Evolutionary conservation across 2,797 vertebrate species (phyloP).

Genomic region (Sebastes itinus): DNA sequence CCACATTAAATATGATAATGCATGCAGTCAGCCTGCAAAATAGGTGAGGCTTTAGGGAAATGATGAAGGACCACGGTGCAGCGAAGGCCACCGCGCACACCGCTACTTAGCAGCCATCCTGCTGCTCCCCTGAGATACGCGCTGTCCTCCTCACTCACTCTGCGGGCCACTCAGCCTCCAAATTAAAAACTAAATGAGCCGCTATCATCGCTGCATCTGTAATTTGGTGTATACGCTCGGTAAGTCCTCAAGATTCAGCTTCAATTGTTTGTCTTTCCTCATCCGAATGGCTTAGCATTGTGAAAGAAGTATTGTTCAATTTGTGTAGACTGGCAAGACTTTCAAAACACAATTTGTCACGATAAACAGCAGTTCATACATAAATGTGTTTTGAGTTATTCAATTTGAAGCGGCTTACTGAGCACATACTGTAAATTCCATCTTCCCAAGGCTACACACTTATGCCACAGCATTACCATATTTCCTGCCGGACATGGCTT

Average conservation of each 20-base stretch:
- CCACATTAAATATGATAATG: conserved; percentile 76
- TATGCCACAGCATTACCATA: conserved; percentile 20
- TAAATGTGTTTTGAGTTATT: background rate
- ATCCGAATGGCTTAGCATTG: background rate
- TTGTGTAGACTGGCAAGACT: background rate
- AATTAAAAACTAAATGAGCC: conserved; percentile 65
- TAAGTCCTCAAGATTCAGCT: background rate
- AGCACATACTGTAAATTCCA: background rate
- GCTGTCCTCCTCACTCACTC: conserved; percentile 47
- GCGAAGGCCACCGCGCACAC: conserved; percentile 44
- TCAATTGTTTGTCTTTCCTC: background rate
- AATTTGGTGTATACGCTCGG: conserved; percentile 1
- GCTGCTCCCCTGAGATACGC: conserved; percentile 47
- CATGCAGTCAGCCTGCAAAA: conserved; percentile 69
- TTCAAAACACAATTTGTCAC: background rate
- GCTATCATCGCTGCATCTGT: conserved; percentile 37
- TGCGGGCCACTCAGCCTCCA: conserved; percentile 36
- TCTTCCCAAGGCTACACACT: background rate
- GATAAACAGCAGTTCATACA: conserved; percentile 1
- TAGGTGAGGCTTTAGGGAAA: conserved; percentile 69
- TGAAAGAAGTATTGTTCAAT: background rate
- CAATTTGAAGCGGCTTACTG: conserved; percentile 6
- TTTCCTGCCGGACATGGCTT: conserved; percentile 31
- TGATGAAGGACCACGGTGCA: conserved; percentile 61
- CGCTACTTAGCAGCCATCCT: conserved; percentile 37